Base-by-base conservation (phyloP, 2,888 invertebrate genomes). In the Crocallis elinguaria region DNA sequence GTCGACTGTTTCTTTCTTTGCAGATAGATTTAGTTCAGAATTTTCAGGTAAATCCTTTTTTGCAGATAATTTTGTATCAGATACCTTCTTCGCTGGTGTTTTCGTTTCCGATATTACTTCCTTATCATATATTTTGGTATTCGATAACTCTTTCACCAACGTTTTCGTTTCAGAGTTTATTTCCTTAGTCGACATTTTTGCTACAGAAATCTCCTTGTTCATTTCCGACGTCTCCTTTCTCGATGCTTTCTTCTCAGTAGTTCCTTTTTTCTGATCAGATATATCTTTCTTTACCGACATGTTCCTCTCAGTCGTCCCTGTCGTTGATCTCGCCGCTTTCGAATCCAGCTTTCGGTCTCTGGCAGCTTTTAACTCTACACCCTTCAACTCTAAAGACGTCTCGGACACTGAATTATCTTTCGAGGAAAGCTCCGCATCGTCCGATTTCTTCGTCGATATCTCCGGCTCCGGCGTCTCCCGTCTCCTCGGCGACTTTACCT, bases 301-400 rank as follows among this genome's bases (percentile, higher is more conserved):
- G 25, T 33, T 53, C 12, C 12, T 33, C 17, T 52, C 46, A 12
- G 27, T 21, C 16, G 16, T 29, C 4, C 12, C 43, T 38, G 33
- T 49, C n/a, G 12, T 43, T 27, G 50, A 38, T 9, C 19, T 48
- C 17, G 25, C 13, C 9, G 21, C n/a, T 19, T 38, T 53, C 7
- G 55, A 54, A 14, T 51, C 46, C 6, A 38, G 39, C 17, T 37
- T 51, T 30, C 54, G 51, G 1, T 54, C 53, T 17, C 16, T 43
- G 17, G 25, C 38, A 37, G 25, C 13, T 44, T 58, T 62, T 1
- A 27, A 2, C 0, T 49, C 58, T 2, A 52, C 60, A 39, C 21
- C 3, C 19, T 56, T 49, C 1, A 9, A 0, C 12, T 38, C 48
- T 2, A 30, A 17, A 32, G 51, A 9, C 23, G 27, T 13, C 8